A percentile compares a stretch with the other conserved stretches of the same genome.
Conservation (phyloP, 2,113 vertebrate species). For the Colossoma macropomum region DNA sequence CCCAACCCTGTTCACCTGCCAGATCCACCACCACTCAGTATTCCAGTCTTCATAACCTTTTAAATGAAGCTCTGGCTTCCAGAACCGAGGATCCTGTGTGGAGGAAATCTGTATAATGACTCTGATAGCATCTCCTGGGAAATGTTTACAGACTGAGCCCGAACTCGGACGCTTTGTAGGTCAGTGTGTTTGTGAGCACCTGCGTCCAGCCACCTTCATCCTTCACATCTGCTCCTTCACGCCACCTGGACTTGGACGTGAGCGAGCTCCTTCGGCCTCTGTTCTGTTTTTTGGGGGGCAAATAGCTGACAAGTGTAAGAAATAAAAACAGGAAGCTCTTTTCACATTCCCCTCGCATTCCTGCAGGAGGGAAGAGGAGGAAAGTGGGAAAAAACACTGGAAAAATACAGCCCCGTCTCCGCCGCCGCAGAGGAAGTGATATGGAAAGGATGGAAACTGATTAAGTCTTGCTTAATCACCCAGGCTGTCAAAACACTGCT, state of each 20-base stretch:
- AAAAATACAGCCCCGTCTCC: constrained; percentile 67
- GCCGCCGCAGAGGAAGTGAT: constrained; percentile 64
- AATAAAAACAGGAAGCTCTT: constrained; percentile 86
- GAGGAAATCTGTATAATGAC: background rate
- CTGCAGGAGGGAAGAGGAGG: constrained; percentile 64
- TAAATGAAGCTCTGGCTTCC: no score
- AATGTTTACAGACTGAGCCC: no score
- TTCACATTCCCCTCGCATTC: constrained; percentile 79
- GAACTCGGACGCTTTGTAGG: background rate
- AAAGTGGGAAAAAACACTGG: constrained; percentile 65
- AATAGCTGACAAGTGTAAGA: constrained; percentile 66
- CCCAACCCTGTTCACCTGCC: no score
- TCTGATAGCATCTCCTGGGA: background rate
- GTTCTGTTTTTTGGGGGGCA: constrained; percentile 10
- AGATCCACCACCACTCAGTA: no score
- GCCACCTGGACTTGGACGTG: constrained; percentile 10
- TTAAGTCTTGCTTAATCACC: constrained; percentile 75
- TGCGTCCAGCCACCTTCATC: background rate
- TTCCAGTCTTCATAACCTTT: no score
- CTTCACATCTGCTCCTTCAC: background rate
- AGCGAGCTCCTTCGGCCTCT: constrained; percentile 20
- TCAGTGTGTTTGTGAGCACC: constrained; percentile 15
- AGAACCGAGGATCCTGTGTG: background rate
- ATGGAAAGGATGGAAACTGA: constrained; percentile 74
- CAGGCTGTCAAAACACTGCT: constrained; percentile 69